Evolutionary conservation across 2,888 invertebrate species (phyloP).

Genomic region (Hofmannophila pseudospretella): DNA sequence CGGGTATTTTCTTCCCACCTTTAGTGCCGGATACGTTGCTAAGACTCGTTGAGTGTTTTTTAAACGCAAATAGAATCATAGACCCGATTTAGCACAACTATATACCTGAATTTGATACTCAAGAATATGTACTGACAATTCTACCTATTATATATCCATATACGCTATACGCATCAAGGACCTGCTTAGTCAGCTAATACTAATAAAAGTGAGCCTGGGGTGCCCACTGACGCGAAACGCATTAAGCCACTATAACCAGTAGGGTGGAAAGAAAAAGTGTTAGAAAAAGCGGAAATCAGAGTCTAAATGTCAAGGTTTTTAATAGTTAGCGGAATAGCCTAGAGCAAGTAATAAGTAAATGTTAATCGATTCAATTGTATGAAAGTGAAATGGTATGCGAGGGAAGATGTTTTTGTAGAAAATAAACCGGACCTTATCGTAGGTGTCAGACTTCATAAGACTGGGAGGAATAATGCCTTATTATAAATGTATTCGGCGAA

Average conservation of each 20-base stretch:
- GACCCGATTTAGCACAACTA: too few relatives aligned
- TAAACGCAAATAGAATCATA: too few relatives aligned
- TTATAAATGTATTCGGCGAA: too few relatives aligned
- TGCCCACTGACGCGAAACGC: slow-evolving; percentile 40
- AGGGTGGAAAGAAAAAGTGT: slow-evolving; percentile 23
- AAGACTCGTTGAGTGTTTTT: too few relatives aligned
- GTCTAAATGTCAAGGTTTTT: slow-evolving; percentile 7
- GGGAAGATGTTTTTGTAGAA: too few relatives aligned
- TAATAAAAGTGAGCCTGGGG: slow-evolving; percentile 53
- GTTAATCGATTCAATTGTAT: neutral
- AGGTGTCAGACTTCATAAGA: too few relatives aligned
- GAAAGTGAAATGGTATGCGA: neutral
- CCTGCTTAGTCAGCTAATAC: slow-evolving; percentile 60
- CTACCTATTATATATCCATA: slow-evolving; percentile 7
- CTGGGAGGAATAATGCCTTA: too few relatives aligned
- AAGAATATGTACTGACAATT: too few relatives aligned
- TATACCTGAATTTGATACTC: too few relatives aligned
- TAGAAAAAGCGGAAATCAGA: slow-evolving; percentile 10
- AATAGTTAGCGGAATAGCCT: neutral
- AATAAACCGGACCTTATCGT: too few relatives aligned
- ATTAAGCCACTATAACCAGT: slow-evolving; percentile 23
- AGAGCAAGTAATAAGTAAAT: neutral
- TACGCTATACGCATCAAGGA: slow-evolving; percentile 19
- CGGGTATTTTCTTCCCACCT: too few relatives aligned
- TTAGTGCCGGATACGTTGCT: too few relatives aligned